Conservation (phyloP, 2,888 invertebrate genomes). For the Zeuzera pyrina region DNA sequence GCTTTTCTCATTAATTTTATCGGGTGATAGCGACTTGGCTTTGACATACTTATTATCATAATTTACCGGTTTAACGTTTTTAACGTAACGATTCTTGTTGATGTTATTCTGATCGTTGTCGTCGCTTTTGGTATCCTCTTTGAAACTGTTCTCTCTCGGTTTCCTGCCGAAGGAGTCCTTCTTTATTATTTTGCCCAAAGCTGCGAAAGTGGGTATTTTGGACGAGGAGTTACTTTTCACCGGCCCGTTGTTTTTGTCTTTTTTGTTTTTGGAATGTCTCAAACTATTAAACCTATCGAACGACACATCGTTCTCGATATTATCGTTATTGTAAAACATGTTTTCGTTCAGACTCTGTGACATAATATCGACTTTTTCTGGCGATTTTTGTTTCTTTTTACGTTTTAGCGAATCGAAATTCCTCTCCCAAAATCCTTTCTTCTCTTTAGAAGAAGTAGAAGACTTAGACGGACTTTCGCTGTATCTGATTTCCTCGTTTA, state of each 20-base stretch:
- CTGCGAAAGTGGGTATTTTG: constrained; percentile 65
- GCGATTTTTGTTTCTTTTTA: constrained; percentile 51
- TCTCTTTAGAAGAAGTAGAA: constrained; percentile 55
- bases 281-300: constrained; percentile 64
- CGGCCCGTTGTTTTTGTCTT: constrained; percentile 40
- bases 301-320: constrained; percentile 49
- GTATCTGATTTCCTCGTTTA: too few species aligned
- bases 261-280: constrained; percentile 56
- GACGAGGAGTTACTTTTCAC: constrained; percentile 59
- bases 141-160: constrained; percentile 34
- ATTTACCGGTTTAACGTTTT: constrained; percentile 41
- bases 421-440: constrained; percentile 70
- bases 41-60: constrained; percentile 59
- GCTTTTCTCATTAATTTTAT: constrained; percentile 36
- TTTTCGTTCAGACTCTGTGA: constrained; percentile 71
- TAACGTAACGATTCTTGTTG: constrained; percentile 51
- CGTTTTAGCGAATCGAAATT: constrained; percentile 67
- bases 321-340: constrained; percentile 60
- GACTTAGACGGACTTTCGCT: constrained; percentile 58
- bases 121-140: constrained; percentile 23
- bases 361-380: constrained; percentile 62
- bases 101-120: constrained; percentile 25
- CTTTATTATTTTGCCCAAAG: constrained; percentile 63
- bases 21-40: constrained; percentile 55
- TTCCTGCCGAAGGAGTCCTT: constrained; percentile 60